phyloP scores from a whole-genome alignment of 2,113 vertebrate species.

The Naja naja region DNA sequence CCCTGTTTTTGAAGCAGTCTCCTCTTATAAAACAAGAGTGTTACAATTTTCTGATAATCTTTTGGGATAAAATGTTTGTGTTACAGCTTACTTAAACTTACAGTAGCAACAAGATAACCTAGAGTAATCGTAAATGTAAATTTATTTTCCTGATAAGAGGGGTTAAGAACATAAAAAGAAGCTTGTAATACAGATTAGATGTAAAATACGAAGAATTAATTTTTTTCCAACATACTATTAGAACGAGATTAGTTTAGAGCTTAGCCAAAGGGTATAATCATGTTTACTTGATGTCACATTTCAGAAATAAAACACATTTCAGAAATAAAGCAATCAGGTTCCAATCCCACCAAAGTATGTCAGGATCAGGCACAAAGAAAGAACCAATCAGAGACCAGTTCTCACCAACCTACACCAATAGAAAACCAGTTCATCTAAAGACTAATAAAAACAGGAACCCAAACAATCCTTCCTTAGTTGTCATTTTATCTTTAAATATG shows the following conservation, averaged over 20 bases:
- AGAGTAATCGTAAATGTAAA: not conserved
- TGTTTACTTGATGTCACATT: not conserved
- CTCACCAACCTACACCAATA: not conserved
- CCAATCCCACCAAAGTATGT: not conserved
- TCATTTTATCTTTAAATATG: not conserved
- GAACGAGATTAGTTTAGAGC: not conserved
- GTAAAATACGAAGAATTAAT: not conserved
- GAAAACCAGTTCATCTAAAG: not conserved
- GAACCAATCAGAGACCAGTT: not conserved
- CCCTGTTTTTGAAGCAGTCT: not conserved
- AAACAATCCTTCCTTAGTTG: not conserved
- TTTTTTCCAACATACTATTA: not conserved
- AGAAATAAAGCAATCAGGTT: not conserved
- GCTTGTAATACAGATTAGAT: not conserved
- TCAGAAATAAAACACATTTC: not conserved
- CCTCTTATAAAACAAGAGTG: not conserved
- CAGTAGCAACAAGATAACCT: not conserved
- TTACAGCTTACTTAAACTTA: not conserved
- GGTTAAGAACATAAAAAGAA: not conserved
- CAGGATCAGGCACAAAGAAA: not conserved
- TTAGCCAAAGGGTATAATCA: not conserved
- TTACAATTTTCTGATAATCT: not conserved
- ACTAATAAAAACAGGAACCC: not conserved
- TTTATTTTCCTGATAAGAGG: not conserved
- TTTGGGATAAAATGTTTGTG: not conserved